Base-by-base conservation (phyloP, 1,140 invertebrate genomes). In the Trachelipus rathkii region DNA sequence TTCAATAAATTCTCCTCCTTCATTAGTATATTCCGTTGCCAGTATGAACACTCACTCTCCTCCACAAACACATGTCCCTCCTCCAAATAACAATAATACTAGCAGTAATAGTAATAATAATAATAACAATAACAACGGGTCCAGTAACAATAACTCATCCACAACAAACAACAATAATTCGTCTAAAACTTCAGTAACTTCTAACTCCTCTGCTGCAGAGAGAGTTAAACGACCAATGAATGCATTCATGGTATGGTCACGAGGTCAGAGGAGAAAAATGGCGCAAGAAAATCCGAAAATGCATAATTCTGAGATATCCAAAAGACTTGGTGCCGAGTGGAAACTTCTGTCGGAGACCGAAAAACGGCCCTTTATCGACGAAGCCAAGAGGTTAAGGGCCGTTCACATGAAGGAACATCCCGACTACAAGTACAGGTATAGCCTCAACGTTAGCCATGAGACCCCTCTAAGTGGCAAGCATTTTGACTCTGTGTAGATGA, bases 231-330 rank as follows among this genome's bases (percentile, higher is more conserved):
- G 90, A 72, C 90, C 89, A 0, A 90, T 91, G 89, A 91, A 91
- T 81, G 89, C 89, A 0, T 91, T 91, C 84, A 91, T 91, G 89
- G 89, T 91, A 0, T 91, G 89, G 89, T 90, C 89, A 9, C 87
- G 97, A 0, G 96, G 96, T 0, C 97, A 99, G 83, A 87, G 97
- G 70, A 89, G 97, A 78, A 99, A 99, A 87, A 99, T 99, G 96
- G 97, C 97, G 0, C 96, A 97, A 82, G 97, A 99, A 83, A 99
- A 99, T 85, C 97, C 97, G 0, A 99, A 99, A 87, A 99, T 99
- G 80, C 95, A 96, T 86, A 96, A 96, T 85, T 95, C 94, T 0
- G 94, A 96, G 85, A 96, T 97, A 77, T 95, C 93, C 33, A 96
- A 96, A 85, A 87, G 93, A 77, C 86, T 97, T 66, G 95, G 95